Conservation (phyloP, 2,113 vertebrate species). For the Cyanistes caeruleus region DNA sequence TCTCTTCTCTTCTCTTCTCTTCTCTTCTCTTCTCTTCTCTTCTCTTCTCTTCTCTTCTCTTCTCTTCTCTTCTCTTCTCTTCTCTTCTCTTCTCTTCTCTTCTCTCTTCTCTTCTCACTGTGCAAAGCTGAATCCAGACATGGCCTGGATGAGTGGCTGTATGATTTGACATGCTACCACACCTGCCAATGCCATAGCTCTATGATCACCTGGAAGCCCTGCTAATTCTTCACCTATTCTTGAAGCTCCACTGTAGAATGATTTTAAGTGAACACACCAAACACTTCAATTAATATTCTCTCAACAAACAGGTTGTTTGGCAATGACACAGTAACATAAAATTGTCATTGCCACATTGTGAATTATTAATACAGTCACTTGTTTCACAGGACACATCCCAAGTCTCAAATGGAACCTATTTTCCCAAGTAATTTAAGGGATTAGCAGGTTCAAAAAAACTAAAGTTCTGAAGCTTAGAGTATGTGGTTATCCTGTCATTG, state of each 20-base stretch:
- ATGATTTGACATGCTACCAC: fast-evolving
- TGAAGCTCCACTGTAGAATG: background rate
- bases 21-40: too few species aligned
- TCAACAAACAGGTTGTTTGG: background rate
- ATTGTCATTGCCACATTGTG: background rate
- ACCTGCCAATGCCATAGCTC: background rate
- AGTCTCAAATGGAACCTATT: background rate
- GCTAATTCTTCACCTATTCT: background rate
- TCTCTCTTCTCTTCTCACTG: background rate
- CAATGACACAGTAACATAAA: too few species aligned
- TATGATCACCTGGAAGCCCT: background rate
- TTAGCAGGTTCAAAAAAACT: background rate
- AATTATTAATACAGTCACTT: background rate
- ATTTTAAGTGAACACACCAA: background rate
- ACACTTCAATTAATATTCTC: background rate
- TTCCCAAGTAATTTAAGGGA: background rate
- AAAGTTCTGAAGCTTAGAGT: background rate
- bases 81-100: background rate
- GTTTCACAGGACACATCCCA: background rate
- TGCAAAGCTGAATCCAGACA: background rate
- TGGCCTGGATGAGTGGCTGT: background rate
- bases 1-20: too few species aligned
- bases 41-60: too few species aligned
- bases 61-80: background rate
- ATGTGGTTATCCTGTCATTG: background rate